These are phyloP conservation scores for Hemaris fuciformis DNA, from an alignment of 2,888 invertebrate genomes.

Conservation along the genomic window DNA sequence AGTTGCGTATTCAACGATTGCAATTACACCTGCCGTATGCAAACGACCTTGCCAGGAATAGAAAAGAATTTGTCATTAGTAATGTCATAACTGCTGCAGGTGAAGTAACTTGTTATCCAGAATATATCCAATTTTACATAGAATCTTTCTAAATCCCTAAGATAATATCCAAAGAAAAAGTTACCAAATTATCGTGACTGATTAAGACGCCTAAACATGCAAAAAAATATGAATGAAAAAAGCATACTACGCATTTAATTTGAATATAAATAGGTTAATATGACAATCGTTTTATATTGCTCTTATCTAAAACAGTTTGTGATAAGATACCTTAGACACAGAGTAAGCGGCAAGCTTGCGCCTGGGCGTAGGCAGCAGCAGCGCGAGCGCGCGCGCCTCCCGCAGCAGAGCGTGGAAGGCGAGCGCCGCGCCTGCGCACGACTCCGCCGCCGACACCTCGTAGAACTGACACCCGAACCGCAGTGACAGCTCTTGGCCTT, in stretches of 20 bases:
- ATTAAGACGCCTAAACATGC: neutral
- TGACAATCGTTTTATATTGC: neutral
- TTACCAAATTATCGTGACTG: too few relatives aligned
- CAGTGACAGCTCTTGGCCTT: slow-evolving; percentile 89
- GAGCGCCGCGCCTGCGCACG: slow-evolving; percentile 89
- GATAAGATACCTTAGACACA: slow-evolving; percentile 82
- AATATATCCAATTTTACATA: neutral
- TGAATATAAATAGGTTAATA: neutral
- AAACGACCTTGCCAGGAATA: neutral
- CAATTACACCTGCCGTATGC: slow-evolving; percentile 1
- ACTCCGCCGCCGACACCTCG: slow-evolving; percentile 92
- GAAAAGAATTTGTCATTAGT: neutral
- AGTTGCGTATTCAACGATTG: slow-evolving; percentile 8
- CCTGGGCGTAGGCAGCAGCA: slow-evolving; percentile 85
- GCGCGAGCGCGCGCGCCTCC: slow-evolving; percentile 89
- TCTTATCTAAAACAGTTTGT: neutral
- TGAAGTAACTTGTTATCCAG: neutral
- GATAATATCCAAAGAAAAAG: too few relatives aligned
- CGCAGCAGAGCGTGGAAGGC: slow-evolving; percentile 89
- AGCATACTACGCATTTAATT: neutral
- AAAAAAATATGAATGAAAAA: neutral
- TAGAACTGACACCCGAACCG: slow-evolving; percentile 91
- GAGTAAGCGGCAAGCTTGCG: slow-evolving; percentile 89
- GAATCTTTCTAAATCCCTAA: too few relatives aligned
- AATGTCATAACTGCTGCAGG: slow-evolving; percentile 16